Base-by-base conservation (phyloP, 2,888 invertebrate genomes). In the Aporophyla lueneburgensis region DNA sequence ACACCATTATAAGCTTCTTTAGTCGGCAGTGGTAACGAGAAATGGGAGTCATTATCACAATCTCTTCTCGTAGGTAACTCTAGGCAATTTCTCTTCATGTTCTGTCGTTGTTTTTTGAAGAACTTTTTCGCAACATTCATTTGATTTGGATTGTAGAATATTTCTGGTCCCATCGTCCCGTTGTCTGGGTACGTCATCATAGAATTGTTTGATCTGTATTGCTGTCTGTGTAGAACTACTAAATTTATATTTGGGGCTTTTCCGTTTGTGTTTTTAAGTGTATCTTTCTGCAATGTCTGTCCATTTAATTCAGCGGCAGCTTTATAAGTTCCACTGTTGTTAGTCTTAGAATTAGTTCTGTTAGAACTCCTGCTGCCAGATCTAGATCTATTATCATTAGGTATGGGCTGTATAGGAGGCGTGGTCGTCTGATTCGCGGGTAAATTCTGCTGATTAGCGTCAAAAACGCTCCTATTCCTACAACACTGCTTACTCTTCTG, bases 101-200 rank as follows among this genome's bases (percentile, higher is more conserved):
- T 96, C 65, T 98, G 97, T 76, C 98, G 97, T 91, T 98, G 99
- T 87, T 98, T 98, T 88, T 98, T 98, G 94, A 99, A 99, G 93
- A 99, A 99, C 91, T 99, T 99, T 84, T 98, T 97, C 0, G 99
- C 99, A 0, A 99, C 99, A 56, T 98, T 99, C 93, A 99, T 99
- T 94, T 99, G 99, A 93, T 98, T 98, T 0, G 99, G 99, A 93
- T 99, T 99, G 92, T 99, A 99, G 93, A 99, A 99, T 90, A 98
- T 97, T 81, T 98, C 98, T 0, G 98, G 98, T 0, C 97, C 97
- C 0, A 95, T 85, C 0, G 95, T 94, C 0, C 93, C 93, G 1
- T 95, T 96, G 51, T 97, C 97, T 0, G 97, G 97, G 76, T 97
- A 97, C 0, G 98, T 97, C 88, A 97, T 97, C 91, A 97, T 97